Conservation (phyloP, 1,140 invertebrate species). For the Eueides isabella region DNA sequence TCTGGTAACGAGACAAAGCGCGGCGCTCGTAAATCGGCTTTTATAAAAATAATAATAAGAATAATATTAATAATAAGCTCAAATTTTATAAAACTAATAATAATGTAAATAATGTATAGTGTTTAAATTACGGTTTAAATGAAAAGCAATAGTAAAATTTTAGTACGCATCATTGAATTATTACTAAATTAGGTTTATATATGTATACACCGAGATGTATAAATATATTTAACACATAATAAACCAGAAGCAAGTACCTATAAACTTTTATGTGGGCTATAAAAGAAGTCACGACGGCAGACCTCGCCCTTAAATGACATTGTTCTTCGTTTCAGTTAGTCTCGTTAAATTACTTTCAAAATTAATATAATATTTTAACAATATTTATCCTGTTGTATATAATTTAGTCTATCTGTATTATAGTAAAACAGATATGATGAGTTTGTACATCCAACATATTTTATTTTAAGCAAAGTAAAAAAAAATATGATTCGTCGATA, state of each 20-base stretch:
- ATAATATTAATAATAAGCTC: too few relatives aligned
- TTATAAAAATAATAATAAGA: too few relatives aligned
- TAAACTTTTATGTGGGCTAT: constrained; percentile 71
- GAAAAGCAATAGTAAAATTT: neutral
- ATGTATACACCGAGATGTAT: constrained; percentile 31
- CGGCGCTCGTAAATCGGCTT: too few relatives aligned
- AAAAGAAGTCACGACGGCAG: constrained; percentile 59
- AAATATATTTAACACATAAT: constrained; percentile 75
- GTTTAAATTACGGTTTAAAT: neutral
- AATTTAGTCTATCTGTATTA: neutral
- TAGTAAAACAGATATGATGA: too few relatives aligned
- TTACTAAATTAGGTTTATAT: constrained; percentile 41
- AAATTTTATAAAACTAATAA: too few relatives aligned
- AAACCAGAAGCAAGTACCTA: constrained; percentile 62
- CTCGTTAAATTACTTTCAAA: constrained; percentile 42
- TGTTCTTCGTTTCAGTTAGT: constrained; percentile 49
- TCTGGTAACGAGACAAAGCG: too few relatives aligned
- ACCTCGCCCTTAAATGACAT: constrained; percentile 51
- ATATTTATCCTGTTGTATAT: neutral
- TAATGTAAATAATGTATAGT: neutral
- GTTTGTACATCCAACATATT: too few relatives aligned
- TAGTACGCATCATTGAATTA: neutral
- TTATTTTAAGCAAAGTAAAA: too few relatives aligned
- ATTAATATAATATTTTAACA: constrained; percentile 29
- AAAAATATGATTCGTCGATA: too few relatives aligned